These are phyloP conservation scores for Bergia sp. DNA, from an alignment of 92 coral and sea anemone species.

Conservation along the genomic window DNA sequence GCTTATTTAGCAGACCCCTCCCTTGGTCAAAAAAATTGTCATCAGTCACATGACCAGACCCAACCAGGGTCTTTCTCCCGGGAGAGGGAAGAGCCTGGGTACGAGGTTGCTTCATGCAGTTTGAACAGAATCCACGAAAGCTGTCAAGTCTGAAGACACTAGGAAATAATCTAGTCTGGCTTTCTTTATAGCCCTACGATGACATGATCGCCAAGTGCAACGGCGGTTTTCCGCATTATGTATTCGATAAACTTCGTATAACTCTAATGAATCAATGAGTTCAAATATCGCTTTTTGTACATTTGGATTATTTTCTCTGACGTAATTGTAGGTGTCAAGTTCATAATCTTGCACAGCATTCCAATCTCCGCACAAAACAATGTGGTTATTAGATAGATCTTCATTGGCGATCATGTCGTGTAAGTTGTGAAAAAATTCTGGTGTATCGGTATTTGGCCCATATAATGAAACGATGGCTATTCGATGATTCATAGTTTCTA, in stretches of 20 bases:
- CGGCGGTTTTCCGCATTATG: not conserved
- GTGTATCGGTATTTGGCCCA: not conserved
- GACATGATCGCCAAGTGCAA: not conserved
- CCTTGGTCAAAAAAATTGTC: too few relatives aligned
- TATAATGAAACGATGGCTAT: not conserved
- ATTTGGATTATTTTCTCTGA: not conserved
- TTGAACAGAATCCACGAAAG: slow-evolving; percentile 20
- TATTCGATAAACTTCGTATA: not conserved
- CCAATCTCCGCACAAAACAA: not conserved
- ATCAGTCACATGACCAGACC: too few relatives aligned
- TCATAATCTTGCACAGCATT: not conserved
- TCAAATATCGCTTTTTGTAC: not conserved
- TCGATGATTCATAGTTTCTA: not conserved
- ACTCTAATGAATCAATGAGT: not conserved
- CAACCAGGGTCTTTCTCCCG: too few relatives aligned
- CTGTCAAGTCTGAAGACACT: slow-evolving; percentile 45
- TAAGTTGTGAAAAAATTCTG: not conserved
- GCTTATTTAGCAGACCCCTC: too few relatives aligned
- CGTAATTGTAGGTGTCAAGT: not conserved
- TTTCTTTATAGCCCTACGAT: not conserved
- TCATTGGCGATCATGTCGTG: not conserved
- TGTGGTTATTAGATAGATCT: not conserved
- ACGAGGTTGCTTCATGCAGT: not conserved
- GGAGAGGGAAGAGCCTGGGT: too few relatives aligned
- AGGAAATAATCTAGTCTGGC: slow-evolving; percentile 42